Conservation (phyloP, 1,140 invertebrate genomes). For the Asbolus verrucosus region DNA sequence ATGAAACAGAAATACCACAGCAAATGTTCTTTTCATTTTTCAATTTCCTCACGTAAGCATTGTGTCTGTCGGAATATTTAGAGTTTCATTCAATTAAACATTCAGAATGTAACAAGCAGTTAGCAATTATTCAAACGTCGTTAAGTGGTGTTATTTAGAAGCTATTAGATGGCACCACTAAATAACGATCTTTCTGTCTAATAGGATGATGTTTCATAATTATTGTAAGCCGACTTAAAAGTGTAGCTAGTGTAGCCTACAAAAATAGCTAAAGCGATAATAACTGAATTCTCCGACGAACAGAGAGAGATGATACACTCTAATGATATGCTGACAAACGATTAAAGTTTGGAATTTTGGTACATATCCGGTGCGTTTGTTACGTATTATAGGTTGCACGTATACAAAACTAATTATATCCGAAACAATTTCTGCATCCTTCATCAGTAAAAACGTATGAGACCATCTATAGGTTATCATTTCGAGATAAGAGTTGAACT, state of each 20-base stretch:
- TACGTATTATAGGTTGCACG: too few relatives aligned
- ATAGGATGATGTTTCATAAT: constrained; percentile 19
- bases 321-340: constrained; percentile 24
- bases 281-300: constrained; percentile 19
- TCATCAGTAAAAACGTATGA: constrained; percentile 4
- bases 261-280: constrained; percentile 14
- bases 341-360: constrained; percentile 2
- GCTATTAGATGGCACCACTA: not conserved
- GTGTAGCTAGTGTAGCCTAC: not conserved
- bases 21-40: too few relatives aligned
- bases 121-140: constrained; percentile 5
- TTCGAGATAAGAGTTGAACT: constrained; percentile 31
- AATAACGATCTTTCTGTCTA: constrained; percentile 4
- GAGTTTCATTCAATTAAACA: not conserved
- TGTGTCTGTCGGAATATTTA: too few relatives aligned
- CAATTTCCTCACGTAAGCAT: not conserved
- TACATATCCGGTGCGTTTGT: constrained; percentile 7
- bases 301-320: constrained; percentile 7
- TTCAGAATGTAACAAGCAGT: not conserved
- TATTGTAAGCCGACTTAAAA: constrained; percentile 21
- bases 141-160: constrained; percentile 11
- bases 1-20: not conserved
- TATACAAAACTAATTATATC: constrained; percentile 21
- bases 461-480: constrained; percentile 21
- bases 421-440: constrained; percentile 27